These are phyloP conservation scores for Patella ulyssiponensis DNA, from an alignment of 2,888 invertebrate species.

Conservation along the genomic window DNA sequence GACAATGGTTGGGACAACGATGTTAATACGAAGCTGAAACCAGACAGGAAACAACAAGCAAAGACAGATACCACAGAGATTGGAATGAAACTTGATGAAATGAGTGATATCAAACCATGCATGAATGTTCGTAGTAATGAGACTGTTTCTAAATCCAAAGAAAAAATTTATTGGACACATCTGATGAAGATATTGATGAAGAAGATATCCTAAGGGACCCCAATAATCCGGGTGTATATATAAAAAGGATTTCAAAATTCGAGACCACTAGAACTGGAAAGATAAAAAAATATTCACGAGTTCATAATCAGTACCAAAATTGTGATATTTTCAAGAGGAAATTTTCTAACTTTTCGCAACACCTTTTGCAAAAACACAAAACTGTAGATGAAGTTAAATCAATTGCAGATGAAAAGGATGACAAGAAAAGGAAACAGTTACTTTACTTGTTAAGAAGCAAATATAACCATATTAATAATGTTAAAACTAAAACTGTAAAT, in stretches of 20 bases:
- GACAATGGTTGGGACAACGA: too few species aligned
- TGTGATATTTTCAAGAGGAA: not conserved
- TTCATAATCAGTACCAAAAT: not conserved
- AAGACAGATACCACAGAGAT: too few species aligned
- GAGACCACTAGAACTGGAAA: not conserved
- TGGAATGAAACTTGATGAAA: too few species aligned
- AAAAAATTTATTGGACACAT: too few species aligned
- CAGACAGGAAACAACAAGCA: too few species aligned
- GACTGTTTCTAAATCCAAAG: too few species aligned
- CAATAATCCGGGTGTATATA: not conserved
- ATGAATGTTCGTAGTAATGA: too few species aligned
- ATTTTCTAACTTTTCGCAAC: not conserved
- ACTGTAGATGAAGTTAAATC: not conserved
- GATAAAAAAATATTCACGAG: not conserved
- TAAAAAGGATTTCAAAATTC: not conserved
- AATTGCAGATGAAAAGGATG: not conserved
- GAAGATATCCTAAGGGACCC: not conserved
- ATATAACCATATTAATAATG: slow-evolving; percentile 11
- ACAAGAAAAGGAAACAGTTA: not conserved
- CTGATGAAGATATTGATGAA: not conserved
- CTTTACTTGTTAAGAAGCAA: not conserved
- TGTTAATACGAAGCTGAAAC: too few species aligned
- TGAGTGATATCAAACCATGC: too few species aligned
- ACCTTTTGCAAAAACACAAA: not conserved
- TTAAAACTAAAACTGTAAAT: slow-evolving; percentile 11